phyloP scores from a whole-genome alignment of 2,888 invertebrate species.

The Anodontia alba region DNA sequence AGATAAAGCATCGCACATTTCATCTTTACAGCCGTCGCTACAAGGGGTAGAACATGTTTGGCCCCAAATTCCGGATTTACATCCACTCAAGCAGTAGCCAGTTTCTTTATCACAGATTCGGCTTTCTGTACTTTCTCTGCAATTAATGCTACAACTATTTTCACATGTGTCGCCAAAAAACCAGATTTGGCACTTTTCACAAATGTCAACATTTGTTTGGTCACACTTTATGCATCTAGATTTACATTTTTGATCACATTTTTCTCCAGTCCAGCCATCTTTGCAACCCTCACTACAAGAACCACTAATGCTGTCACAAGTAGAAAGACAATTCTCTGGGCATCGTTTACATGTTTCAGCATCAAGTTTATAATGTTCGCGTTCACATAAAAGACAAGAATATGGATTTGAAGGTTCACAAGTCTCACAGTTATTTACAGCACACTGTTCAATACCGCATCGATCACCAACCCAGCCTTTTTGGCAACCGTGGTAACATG shows the following conservation, averaged over 20 bases:
- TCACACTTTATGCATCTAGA: not conserved
- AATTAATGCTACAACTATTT: not conserved
- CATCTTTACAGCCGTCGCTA: not conserved
- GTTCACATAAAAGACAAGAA: not conserved
- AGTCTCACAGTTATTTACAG: not conserved
- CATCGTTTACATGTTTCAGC: not conserved
- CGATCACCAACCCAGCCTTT: not conserved
- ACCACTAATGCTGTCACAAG: not conserved
- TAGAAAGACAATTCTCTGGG: not conserved
- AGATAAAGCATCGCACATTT: not conserved
- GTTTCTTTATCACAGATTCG: not conserved
- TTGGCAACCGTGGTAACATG: not conserved
- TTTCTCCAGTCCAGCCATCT: not conserved
- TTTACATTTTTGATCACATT: not conserved
- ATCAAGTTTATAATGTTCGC: not conserved
- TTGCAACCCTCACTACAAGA: not conserved
- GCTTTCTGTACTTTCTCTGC: not conserved
- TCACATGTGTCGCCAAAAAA: not conserved
- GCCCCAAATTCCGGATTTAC: not conserved
- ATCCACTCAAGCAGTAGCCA: not conserved
- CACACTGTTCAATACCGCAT: not conserved
- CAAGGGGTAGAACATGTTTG: not conserved
- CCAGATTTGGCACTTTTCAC: not conserved
- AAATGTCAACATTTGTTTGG: not conserved
- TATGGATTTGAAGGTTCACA: not conserved